Percentiles rank a stretch among this genome's conserved stretches.
These are phyloP conservation scores for Neomicropteryx cornuta DNA, from an alignment of 1,140 invertebrate species.

Conservation along the genomic window DNA sequence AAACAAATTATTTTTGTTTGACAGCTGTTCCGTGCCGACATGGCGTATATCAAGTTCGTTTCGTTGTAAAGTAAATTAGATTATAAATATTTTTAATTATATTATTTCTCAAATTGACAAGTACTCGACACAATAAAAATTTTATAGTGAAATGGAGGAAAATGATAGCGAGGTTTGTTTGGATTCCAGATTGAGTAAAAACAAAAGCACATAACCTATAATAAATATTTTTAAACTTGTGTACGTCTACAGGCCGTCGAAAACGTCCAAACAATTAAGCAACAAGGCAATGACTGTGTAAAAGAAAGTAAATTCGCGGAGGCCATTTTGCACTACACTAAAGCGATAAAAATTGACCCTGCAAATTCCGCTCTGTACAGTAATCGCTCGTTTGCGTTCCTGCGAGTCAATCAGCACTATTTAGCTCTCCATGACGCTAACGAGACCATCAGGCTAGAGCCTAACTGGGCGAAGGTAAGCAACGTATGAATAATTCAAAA, in stretches of 20 bases:
- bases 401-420: constrained; percentile 66
- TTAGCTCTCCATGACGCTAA: constrained; percentile 68
- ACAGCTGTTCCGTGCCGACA: no score
- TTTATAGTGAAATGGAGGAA: no score
- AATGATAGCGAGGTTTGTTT: no score
- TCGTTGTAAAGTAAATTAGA: no score
- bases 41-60: no score
- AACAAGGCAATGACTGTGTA: constrained; percentile 65
- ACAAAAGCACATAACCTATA: no score
- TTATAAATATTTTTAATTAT: no score
- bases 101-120: no score
- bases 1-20: no score
- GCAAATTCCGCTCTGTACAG: constrained; percentile 63
- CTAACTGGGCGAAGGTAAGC: constrained; percentile 67
- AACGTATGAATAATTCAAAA: no score
- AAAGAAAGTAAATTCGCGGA: constrained; percentile 61
- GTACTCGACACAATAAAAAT: no score
- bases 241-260: constrained; percentile 5
- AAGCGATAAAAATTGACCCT: constrained; percentile 65
- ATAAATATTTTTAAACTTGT: background rate
- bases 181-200: no score
- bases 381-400: constrained; percentile 68
- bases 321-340: constrained; percentile 68
- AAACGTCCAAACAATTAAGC: constrained; percentile 44
- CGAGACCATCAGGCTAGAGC: constrained; percentile 59